Evolutionary conservation across 1,140 invertebrate genomes (phyloP).

Genomic region (Rhagoletis pomonella): DNA sequence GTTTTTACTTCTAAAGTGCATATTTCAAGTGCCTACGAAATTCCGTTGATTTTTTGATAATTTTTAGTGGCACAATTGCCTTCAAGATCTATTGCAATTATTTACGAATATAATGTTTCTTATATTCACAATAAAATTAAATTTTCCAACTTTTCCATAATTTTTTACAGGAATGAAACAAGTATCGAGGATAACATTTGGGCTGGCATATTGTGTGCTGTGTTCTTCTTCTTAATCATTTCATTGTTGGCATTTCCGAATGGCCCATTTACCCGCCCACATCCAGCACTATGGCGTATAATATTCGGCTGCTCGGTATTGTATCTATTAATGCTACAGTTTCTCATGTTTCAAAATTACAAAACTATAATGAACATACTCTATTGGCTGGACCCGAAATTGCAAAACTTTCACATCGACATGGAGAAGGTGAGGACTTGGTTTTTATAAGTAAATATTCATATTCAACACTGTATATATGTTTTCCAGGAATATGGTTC

Average conservation of each 20-base stretch:
- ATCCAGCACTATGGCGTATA: slow-evolving; percentile 91
- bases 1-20: no score
- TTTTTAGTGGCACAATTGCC: no score
- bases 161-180: slow-evolving; percentile 83
- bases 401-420: slow-evolving; percentile 90
- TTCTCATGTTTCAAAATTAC: slow-evolving; percentile 95
- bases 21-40: no score
- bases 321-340: slow-evolving; percentile 91
- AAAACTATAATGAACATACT: slow-evolving; percentile 92
- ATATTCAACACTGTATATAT: background rate
- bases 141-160: background rate
- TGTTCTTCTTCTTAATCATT: slow-evolving; percentile 97
- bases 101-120: background rate
- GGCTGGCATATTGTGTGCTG: slow-evolving; percentile 91
- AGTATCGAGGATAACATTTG: slow-evolving; percentile 93
- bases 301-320: slow-evolving; percentile 94
- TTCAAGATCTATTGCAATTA: no score
- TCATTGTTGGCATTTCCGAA: slow-evolving; percentile 98
- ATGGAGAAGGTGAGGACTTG: slow-evolving; percentile 87
- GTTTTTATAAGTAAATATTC: no score
- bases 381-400: slow-evolving; percentile 93
- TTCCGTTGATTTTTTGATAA: no score
- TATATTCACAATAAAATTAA: background rate
- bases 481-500: slow-evolving; percentile 93
- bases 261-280: slow-evolving; percentile 96